phyloP scores from a whole-genome alignment of 2,113 vertebrate species.

The Cromileptes altivelis region DNA sequence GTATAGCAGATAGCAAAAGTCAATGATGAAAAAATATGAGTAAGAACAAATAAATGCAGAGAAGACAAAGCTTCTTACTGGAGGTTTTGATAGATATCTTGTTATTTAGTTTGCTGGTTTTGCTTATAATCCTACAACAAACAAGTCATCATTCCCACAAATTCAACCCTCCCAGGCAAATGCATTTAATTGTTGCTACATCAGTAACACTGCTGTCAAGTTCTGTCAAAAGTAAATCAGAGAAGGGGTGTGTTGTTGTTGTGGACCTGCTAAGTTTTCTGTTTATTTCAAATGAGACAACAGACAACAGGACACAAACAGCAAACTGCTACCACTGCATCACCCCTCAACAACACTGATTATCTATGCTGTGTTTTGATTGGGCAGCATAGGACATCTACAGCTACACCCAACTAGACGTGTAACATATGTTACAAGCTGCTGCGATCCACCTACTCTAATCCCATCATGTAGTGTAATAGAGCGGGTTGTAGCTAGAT shows the following conservation, averaged over 20 bases:
- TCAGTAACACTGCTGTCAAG: background rate
- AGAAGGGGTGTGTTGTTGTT: background rate
- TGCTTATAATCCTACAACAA: background rate
- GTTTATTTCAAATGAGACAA: background rate
- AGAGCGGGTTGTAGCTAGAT: too few relatives aligned
- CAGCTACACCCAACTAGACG: background rate
- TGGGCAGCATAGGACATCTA: too few relatives aligned
- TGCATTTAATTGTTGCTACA: background rate
- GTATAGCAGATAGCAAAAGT: background rate
- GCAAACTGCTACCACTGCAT: too few relatives aligned
- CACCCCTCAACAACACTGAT: too few relatives aligned
- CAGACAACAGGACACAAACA: too few relatives aligned
- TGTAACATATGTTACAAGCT: background rate
- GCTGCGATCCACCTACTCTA: too few relatives aligned
- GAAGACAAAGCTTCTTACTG: background rate
- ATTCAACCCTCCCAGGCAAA: background rate
- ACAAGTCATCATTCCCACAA: background rate
- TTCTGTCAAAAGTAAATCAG: background rate
- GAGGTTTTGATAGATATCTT: background rate
- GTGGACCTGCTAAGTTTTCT: background rate
- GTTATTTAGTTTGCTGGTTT: background rate
- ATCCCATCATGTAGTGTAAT: background rate
- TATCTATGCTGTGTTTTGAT: too few relatives aligned
- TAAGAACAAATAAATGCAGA: slow-evolving; percentile 5
- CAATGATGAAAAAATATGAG: slow-evolving; percentile 2